Percentiles rank a stretch among this genome's conserved stretches.
Conservation (phyloP, 2,797 vertebrate species). For the Chaetophractus vellerosus region DNA sequence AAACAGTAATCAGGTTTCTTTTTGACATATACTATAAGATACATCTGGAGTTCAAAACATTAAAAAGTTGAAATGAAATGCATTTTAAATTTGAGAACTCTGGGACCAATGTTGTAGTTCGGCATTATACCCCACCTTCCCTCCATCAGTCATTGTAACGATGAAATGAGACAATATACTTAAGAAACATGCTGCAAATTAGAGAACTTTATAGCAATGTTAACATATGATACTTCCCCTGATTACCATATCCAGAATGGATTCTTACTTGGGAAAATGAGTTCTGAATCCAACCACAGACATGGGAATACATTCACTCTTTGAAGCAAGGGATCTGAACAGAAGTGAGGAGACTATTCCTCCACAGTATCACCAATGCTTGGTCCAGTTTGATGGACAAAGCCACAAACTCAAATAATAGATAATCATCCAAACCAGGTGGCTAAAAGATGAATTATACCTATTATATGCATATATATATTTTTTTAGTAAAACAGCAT, state of each 20-base stretch:
- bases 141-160: not conserved
- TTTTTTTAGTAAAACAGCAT: not conserved
- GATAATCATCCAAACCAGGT: conserved; percentile 7
- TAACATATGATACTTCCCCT: not conserved
- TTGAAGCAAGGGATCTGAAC: not conserved
- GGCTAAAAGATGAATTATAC: not conserved
- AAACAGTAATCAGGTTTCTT: not conserved
- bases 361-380: not conserved
- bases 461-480: not conserved
- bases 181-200: not conserved
- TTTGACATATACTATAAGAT: not conserved
- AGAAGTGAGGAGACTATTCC: not conserved
- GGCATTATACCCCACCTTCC: not conserved
- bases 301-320: not conserved
- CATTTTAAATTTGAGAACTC: not conserved
- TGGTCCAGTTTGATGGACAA: not conserved
- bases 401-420: not conserved
- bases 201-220: not conserved
- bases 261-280: not conserved
- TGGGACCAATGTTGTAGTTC: not conserved
- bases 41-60: not conserved
- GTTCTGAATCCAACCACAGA: not conserved
- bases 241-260: not conserved
- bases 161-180: not conserved
- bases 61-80: not conserved